A percentile compares a stretch with the other conserved stretches of the same genome.
These are phyloP conservation scores for Papilio gigon DNA, from an alignment of 2,888 invertebrate species.

Conservation along the genomic window DNA sequence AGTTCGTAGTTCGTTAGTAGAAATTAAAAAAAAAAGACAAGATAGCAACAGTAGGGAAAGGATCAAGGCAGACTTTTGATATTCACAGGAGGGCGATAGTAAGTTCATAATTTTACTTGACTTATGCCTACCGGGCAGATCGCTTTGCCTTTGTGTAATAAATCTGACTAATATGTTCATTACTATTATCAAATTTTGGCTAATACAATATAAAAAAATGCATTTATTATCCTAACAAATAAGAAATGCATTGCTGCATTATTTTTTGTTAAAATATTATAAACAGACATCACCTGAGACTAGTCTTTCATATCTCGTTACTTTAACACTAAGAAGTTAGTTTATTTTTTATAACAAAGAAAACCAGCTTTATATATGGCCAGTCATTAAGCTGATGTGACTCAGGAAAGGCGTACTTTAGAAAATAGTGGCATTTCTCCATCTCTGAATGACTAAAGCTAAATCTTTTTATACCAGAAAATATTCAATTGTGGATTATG, in stretches of 20 bases:
- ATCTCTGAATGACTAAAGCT: conserved; percentile 2
- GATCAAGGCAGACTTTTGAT: no score
- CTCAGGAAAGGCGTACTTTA: conserved; percentile 12
- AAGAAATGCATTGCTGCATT: neutral
- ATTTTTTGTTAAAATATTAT: neutral
- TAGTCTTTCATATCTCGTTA: neutral
- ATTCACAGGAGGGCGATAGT: no score
- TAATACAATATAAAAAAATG: neutral
- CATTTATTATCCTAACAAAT: neutral
- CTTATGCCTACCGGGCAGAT: no score
- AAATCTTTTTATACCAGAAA: neutral
- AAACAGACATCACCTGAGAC: neutral
- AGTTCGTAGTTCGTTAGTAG: no score
- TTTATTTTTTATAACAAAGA: neutral
- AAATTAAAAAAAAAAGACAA: no score
- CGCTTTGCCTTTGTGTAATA: no score
- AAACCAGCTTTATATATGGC: conserved; percentile 23
- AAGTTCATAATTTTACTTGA: no score
- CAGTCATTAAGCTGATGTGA: conserved; percentile 1
- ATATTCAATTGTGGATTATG: conserved; percentile 23
- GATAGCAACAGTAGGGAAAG: no score
- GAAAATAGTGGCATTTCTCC: conserved; percentile 10
- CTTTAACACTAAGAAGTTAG: neutral
- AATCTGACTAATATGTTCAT: neutral
- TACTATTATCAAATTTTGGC: neutral